Base-by-base conservation (phyloP, 2,113 vertebrate species). In the Leucopternis melanops region DNA sequence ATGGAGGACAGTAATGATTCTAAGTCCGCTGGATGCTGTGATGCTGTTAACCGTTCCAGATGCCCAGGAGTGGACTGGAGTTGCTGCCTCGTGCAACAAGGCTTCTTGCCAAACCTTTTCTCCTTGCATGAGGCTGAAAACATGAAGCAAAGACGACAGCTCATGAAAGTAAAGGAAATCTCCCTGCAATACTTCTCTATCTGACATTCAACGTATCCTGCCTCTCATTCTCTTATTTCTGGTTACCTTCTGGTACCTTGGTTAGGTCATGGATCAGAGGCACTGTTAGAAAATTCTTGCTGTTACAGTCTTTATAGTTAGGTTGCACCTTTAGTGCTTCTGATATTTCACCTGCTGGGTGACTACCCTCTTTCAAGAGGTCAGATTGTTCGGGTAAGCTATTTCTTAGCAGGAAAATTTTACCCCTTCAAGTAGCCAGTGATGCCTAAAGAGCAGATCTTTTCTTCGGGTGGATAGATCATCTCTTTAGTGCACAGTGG, bases 1-100 rank as follows among this genome's bases (percentile, higher is more conserved):
- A 99, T 0, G 99, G 99, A 61, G 99, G 99, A 91, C 99, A 99
- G 97, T 99, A 98, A 97, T 52, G 38, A 12, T 75, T 13, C 66
- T 45, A 2, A 62, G 31, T 70, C 81, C 20, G 9, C 25, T 44
- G 92, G 94, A 90, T 54, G 82, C 95, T 94, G 85, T 40, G 65
- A 95, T 82, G 63, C 44, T 19, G 21, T 91, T 74, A 78, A 36
- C 21, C 11, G 4, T 88, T 88, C 94, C 90, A 65, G 80, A 77
- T 62, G 29, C 90, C 29, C 8, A 34, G 82, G 72, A 89, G 71
- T 40, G 72, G 81, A 91, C 94, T 83, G 71, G 78, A 87, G 84
- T 80, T 74, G 90, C 77, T 73, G 78, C 65, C 92, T 95, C 6
- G 4, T 80, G 67, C 89, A 86, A 14, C 47, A 79, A 57, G 63